Conservation (phyloP, 2,888 invertebrate genomes). For the Calliphora vomitoria region DNA sequence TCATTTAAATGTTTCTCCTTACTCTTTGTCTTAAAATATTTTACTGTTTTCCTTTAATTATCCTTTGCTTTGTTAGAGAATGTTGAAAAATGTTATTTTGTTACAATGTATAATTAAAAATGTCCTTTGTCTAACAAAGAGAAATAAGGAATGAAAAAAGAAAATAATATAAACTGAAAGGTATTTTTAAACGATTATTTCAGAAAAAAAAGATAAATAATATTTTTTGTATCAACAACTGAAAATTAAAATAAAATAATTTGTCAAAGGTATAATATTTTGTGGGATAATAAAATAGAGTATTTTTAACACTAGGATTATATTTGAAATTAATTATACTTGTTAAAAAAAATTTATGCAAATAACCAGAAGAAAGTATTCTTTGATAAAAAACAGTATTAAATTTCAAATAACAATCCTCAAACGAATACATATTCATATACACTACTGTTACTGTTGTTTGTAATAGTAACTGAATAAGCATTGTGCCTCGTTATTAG, state of each 20-base stretch:
- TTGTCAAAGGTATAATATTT: not conserved
- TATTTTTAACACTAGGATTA: too few species aligned
- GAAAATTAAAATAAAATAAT: not conserved
- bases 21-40: not conserved
- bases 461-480: not conserved
- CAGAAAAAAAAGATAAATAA: not conserved
- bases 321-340: too few species aligned
- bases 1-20: not conserved
- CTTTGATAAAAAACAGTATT: too few species aligned
- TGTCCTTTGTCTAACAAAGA: not conserved
- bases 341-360: too few species aligned
- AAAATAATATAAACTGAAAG: not conserved
- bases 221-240: not conserved
- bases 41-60: slow-evolving; percentile 13
- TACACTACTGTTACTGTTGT: not conserved
- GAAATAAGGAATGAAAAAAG: not conserved
- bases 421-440: not conserved
- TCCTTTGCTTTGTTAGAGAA: not conserved
- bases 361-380: too few species aligned
- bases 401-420: not conserved
- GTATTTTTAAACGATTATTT: not conserved
- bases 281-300: too few species aligned
- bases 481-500: not conserved
- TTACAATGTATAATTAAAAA: slow-evolving; percentile 3
- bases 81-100: not conserved